Base-by-base conservation (phyloP, 2,797 vertebrate species). In the Sitta carolinensis region DNA sequence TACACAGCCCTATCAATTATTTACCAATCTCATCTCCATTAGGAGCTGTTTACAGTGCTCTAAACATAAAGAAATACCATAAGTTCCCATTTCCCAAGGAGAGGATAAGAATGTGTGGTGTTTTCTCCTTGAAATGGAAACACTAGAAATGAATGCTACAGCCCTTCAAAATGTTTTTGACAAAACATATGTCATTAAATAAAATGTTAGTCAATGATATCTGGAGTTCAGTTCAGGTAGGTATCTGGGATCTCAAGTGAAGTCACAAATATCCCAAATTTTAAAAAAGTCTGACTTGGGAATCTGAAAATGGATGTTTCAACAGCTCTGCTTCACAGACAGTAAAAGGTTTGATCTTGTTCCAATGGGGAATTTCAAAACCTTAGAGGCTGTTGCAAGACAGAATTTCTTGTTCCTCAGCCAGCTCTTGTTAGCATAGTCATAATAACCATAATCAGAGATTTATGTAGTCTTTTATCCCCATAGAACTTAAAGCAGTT, bases 381-480 rank as follows among this genome's bases (percentile, higher is more conserved):
- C 40, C 72, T 75, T 79, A 84, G 50, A 66, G n/a, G 43, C 63
- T 87, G 57, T 85, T 87, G 40, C 43, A 89, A 96, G 89, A 57
- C 63, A 73, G 42, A 87, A 89, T 91, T 90, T 69, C 52, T 77
- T 92, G 63, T 83, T 94, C 64, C 48, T 79, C 64, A 82, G 81
- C 87, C 95, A 95, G 70, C 29, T 69, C 77, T 82, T 75, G 40
- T 80, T 92, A 94, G 40, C 63, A 74, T 21, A 73, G 55, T 63
- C 74, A 74, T 88, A 92, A 95, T 87, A 94, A 84, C 50, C 55
- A 93, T 89, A 94, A 92, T 77, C 76, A 68, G 83, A 96, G 90
- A 94, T 94, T 92, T 82, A 90, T 83, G 59, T 30, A 70, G 63
- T 38, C 81, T 95, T 88, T 84, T 63, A 92, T 84, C 67, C 70